phyloP scores from a whole-genome alignment of 2,797 vertebrate genomes.

The Paedocypris micromegethes region DNA sequence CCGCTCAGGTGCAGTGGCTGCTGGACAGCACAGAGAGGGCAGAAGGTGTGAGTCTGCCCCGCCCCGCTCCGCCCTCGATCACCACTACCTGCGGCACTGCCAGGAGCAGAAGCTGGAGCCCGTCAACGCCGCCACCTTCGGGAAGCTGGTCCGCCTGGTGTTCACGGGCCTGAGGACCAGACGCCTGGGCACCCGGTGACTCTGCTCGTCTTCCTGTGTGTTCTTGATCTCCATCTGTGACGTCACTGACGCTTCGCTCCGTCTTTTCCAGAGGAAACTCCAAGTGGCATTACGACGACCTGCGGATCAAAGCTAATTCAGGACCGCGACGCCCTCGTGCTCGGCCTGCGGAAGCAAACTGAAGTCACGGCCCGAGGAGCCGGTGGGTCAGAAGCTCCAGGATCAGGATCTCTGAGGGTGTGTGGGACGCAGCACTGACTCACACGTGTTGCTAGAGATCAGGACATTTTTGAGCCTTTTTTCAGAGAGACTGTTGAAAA shows the following conservation, averaged over 20 bases:
- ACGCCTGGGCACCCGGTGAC: conserved; percentile 83
- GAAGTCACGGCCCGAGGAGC: no score
- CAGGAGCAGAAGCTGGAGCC: conserved; percentile 95
- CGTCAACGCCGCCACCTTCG: conserved; percentile 90
- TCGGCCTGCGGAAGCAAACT: no score
- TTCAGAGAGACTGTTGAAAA: no score
- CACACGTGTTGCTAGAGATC: no score
- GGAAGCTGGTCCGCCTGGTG: conserved; percentile 90
- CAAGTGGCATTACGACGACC: conserved; percentile 92
- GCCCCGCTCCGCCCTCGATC: conserved; percentile 85
- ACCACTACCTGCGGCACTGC: conserved; percentile 93
- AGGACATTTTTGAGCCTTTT: no score
- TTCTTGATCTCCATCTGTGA: no score
- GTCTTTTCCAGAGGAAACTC: conserved; percentile 79
- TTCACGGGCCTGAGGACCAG: conserved; percentile 92
- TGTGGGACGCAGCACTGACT: no score
- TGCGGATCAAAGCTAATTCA: conserved; percentile 89
- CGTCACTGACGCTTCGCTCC: conserved; percentile 14
- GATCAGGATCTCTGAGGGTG: no score
- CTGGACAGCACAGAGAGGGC: conserved; percentile 95
- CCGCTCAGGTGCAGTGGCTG: conserved; percentile 89
- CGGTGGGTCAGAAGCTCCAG: no score
- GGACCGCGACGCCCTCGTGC: conserved; percentile 72
- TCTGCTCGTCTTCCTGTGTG: no score
- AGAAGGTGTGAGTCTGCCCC: conserved; percentile 87